A percentile compares a stretch with the other conserved stretches of the same genome.
phyloP scores from a whole-genome alignment of 2,797 vertebrate species.

The Phoxinus dragarum region DNA sequence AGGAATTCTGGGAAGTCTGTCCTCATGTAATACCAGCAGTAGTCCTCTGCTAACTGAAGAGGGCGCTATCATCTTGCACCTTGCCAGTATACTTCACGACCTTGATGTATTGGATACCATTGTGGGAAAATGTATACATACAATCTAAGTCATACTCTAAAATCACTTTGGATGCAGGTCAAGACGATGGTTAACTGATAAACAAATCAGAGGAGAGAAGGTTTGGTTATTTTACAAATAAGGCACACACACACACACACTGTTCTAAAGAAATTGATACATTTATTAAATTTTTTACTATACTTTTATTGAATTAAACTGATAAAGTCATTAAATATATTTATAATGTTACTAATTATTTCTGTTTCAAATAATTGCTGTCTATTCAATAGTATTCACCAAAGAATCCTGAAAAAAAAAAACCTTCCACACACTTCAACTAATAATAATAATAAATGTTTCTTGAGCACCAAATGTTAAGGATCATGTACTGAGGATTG shows the following conservation, averaged over 20 bases:
- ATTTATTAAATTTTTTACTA: background rate
- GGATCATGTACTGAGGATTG: background rate
- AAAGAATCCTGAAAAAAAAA: background rate
- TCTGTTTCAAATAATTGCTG: background rate
- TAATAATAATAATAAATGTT: background rate
- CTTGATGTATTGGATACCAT: background rate
- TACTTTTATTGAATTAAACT: background rate
- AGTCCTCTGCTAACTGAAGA: constrained; percentile 5
- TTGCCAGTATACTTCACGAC: background rate
- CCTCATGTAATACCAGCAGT: background rate
- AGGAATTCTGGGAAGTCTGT: constrained; percentile 14
- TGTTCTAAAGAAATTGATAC: background rate
- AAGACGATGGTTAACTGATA: background rate
- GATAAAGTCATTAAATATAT: background rate
- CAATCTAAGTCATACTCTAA: background rate
- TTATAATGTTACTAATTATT: background rate
- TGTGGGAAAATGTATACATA: background rate
- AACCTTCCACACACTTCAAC: background rate
- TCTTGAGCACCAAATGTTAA: background rate
- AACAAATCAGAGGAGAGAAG: background rate
- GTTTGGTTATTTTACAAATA: background rate
- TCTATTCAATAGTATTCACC: too few relatives aligned
- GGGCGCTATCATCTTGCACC: constrained; percentile 30
- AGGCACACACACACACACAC: background rate
- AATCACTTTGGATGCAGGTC: background rate